These are phyloP conservation scores for Clepsis dumicolana DNA, from an alignment of 2,888 invertebrate genomes.

Conservation along the genomic window DNA sequence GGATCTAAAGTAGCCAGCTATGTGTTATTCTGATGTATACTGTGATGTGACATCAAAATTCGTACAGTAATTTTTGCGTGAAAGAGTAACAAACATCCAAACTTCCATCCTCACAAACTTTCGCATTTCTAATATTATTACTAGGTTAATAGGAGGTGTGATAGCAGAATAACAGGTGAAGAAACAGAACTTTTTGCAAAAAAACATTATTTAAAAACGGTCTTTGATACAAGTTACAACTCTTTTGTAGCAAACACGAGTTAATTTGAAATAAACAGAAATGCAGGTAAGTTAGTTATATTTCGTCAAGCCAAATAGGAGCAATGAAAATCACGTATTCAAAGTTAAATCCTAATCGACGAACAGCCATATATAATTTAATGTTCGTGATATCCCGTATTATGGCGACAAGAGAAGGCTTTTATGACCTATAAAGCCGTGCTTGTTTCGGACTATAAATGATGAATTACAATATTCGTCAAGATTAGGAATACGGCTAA, in stretches of 20 bases:
- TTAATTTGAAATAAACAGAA: background rate
- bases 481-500: constrained; percentile 20
- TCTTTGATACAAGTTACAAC: background rate
- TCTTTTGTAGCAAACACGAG: background rate
- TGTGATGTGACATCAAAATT: too few species aligned
- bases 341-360: constrained; percentile 36
- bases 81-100: too few species aligned
- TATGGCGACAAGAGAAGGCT: constrained; percentile 37
- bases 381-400: constrained; percentile 30
- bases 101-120: too few species aligned
- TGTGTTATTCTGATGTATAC: too few species aligned
- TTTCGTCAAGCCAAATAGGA: background rate
- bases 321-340: constrained; percentile 19
- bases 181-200: constrained; percentile 19
- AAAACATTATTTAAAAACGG: background rate
- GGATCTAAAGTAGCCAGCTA: too few species aligned
- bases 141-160: too few species aligned
- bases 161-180: too few species aligned
- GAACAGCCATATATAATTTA: constrained; percentile 31
- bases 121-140: too few species aligned
- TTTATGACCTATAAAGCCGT: constrained; percentile 37
- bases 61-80: too few species aligned
- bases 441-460: constrained; percentile 36
- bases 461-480: constrained; percentile 37
- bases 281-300: background rate